Percentiles rank a stretch among this genome's conserved stretches.
Evolutionary conservation across 2,113 vertebrate genomes (phyloP).

Genomic region (Podarcis raffonei): DNA sequence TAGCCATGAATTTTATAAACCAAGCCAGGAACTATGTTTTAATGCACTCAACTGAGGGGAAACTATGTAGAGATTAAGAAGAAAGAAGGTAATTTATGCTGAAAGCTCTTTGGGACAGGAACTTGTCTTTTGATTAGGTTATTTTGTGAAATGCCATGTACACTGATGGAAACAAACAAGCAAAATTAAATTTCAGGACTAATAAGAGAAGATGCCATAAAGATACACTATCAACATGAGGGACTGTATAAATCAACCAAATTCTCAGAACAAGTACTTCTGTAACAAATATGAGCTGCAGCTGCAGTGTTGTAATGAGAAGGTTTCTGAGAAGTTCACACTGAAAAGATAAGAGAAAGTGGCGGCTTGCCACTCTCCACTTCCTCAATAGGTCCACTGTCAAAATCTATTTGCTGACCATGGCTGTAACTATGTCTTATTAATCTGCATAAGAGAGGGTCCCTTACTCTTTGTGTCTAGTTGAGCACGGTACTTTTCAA

Average conservation of each 20-base stretch:
- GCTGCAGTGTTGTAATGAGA: too few relatives aligned
- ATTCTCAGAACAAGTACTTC: background rate
- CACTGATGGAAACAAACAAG: background rate
- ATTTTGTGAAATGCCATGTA: background rate
- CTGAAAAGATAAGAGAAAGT: background rate
- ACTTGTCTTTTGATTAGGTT: background rate
- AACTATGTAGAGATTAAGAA: slow-evolving; percentile 17
- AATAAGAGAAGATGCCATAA: slow-evolving; percentile 12
- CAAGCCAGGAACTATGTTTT: slow-evolving; percentile 9
- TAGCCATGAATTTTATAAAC: slow-evolving; percentile 21
- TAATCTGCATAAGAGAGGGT: slow-evolving; percentile 1
- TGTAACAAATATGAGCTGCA: background rate
- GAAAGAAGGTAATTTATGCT: background rate
- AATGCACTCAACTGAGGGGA: slow-evolving; percentile 21
- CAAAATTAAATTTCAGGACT: background rate
- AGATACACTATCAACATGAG: background rate
- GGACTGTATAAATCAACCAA: background rate
- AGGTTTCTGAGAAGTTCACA: background rate
- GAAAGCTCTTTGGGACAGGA: background rate
- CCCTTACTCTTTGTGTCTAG: slow-evolving; percentile 96
- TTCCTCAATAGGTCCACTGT: background rate
- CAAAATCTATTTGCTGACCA: background rate
- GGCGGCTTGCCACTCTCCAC: background rate
- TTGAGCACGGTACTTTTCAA: slow-evolving; percentile 94
- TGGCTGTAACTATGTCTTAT: background rate